Evolutionary conservation across 2,113 vertebrate genomes (phyloP), one percentile per base, ranked within the genome.

Genomic region (Mustelus asterias): DNA sequence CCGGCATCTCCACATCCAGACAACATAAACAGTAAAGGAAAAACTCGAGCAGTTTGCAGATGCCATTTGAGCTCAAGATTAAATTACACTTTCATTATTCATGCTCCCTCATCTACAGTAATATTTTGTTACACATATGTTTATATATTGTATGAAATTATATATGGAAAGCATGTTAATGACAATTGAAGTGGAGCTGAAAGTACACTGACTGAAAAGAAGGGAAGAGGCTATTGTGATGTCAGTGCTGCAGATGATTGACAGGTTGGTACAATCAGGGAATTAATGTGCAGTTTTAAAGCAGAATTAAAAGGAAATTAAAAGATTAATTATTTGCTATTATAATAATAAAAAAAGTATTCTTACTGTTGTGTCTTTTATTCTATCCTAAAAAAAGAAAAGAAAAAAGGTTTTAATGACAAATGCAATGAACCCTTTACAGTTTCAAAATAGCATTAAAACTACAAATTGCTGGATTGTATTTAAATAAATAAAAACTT

Each of bases 371-470:
- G 65, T 72, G 94, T 95, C 94, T 95, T 95, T 95, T 76, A 95
- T 95, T 95, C 94, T 95, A 95, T 95, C 94, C 94, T 95, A 95
- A 95, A 95, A 95, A 95, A 95, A 95, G 69, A 72, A 72, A 95
- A 95, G 67, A 70, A 95, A 95, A 95, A 95, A 48, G 41, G 69
- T 95, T 95, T 95, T 95, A 95, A 95, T 95, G 69, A 95, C 94
- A 95, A 95, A 95, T 95, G 69, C 94, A 95, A 95, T 54, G 67
- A 95, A 72, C 94, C 69, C 67, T 54, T 95, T 95, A 95, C 69
- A 95, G 94, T 44, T 70, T 72, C 11, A 95, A 95, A 95, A 60
- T 76, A 72, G 44, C 22, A 44, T 76, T 65, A n/a, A 90, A 90
- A 90, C 26, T 89, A 92, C 58, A 92, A 92, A 37, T 65, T 92